phyloP scores from a whole-genome alignment of 2,797 vertebrate species.

The Mallotus villosus region DNA sequence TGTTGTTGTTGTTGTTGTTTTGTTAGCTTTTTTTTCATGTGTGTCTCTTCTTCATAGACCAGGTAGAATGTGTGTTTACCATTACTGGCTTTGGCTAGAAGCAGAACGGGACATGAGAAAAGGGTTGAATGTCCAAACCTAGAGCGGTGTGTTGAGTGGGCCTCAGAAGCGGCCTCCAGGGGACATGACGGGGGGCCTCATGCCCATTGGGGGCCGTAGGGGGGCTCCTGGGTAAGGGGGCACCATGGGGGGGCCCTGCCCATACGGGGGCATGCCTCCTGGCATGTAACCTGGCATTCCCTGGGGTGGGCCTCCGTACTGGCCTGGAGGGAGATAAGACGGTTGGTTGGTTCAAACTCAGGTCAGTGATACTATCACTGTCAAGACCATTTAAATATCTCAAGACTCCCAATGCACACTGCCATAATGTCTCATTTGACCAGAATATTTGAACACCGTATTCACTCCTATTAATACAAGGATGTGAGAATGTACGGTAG shows the following conservation, averaged over 20 bases:
- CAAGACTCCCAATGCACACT: no score
- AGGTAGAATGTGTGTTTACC: conserved; percentile 48
- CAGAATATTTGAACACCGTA: no score
- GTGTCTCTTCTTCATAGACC: conserved; percentile 64
- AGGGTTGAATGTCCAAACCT: conserved; percentile 99
- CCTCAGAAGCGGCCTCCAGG: conserved; percentile 97
- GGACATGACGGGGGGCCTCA: conserved; percentile 98
- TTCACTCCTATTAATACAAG: no score
- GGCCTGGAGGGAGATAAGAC: conserved; percentile 76
- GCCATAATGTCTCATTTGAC: no score
- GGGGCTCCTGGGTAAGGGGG: conserved; percentile 88
- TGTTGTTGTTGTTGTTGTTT: conserved; percentile 2
- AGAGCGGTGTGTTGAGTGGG: conserved; percentile 61
- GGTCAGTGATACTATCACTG: not conserved
- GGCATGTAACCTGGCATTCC: conserved; percentile 95
- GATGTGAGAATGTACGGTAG: not conserved
- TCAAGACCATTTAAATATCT: no score
- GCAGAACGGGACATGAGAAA: conserved; percentile 85
- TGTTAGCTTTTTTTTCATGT: not conserved
- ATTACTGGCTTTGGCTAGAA: conserved; percentile 82
- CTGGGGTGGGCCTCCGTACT: conserved; percentile 94
- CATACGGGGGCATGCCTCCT: conserved; percentile 94
- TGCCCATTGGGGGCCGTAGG: conserved; percentile 90
- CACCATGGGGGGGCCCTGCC: conserved; percentile 96
- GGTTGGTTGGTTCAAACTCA: not conserved